Base-by-base conservation (phyloP, 2,888 invertebrate genomes). In the Drymonia ruficornis region DNA sequence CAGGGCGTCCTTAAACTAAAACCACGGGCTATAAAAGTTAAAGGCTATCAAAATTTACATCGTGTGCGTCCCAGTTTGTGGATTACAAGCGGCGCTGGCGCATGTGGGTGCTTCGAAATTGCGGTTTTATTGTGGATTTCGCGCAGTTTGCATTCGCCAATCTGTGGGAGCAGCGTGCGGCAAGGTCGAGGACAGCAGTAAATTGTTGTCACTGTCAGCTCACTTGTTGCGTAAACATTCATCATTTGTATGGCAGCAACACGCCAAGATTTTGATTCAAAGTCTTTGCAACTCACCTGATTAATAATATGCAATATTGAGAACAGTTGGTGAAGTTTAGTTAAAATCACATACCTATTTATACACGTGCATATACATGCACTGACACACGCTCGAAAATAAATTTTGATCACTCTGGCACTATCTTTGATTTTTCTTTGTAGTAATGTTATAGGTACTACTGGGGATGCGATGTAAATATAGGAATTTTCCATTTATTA, bases 21-120 rank as follows among this genome's bases (percentile, higher is more conserved):
- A 84, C 81, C 73, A 76, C 78, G 78, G 81, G 83, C 84, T 81
- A 83, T 86, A 84, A 86, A 84, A 76, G 77, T 79, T 80, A 83
- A 89, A 89, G 90, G 89, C 83, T 87, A 86, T 84, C 84, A 82
- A 83, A 87, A 86, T 86, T 83, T 83, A 83, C 78, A 84, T 86
- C 83, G 81, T 72, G 76, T 76, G 75, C 84, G 91, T 88, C 86
- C 89, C 84, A 88, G 76, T 87, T 89, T 78, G 81, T 75, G 77
- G 71, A 84, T 81, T 81, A 78, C 82, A 83, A 31, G 34, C 34
- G 34, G 15, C 34, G 81, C 84, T 83, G 79, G 83, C 80, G 72
- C 75, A 84, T 82, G 85, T 86, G 85, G 87, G 87, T 82, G 84
- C 78, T 66, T 67, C 68, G 68, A 74, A 78, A 80, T 73, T 73